Percentiles rank a stretch among this genome's conserved stretches.
Evolutionary conservation across 2,888 invertebrate genomes (phyloP).

Genomic region (Nymphalis urticae): DNA sequence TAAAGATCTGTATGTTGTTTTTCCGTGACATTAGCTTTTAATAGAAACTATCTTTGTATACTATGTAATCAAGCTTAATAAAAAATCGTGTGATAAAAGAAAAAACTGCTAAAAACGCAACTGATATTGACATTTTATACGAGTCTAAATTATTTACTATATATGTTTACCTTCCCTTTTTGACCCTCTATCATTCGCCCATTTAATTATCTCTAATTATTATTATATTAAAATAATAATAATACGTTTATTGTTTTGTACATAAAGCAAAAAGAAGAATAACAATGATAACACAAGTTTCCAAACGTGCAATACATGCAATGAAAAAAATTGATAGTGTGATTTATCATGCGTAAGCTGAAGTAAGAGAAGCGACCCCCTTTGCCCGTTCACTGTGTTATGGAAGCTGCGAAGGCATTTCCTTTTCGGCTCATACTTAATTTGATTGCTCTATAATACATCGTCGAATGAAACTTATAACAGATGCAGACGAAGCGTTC

Average conservation of each 20-base stretch:
- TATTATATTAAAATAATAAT: not conserved
- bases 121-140: too few relatives aligned
- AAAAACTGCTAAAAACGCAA: too few relatives aligned
- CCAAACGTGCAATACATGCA: constrained; percentile 29
- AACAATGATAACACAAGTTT: constrained; percentile 9
- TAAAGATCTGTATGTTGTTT: not conserved
- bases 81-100: not conserved
- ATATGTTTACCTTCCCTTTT: not conserved
- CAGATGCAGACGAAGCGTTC: not conserved
- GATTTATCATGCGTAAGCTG: constrained; percentile 16
- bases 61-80: not conserved
- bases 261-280: constrained; percentile 1
- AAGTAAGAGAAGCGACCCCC: constrained; percentile 48
- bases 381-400: constrained; percentile 60
- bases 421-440: constrained; percentile 38
- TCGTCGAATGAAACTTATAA: not conserved
- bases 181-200: not conserved
- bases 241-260: not conserved
- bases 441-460: constrained; percentile 2
- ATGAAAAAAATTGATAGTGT: constrained; percentile 9
- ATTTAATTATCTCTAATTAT: not conserved
- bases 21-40: not conserved
- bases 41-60: not conserved
- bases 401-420: constrained; percentile 58
- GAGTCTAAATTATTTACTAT: too few relatives aligned